Base-by-base conservation (phyloP, 1,140 invertebrate genomes). In the Drosophila pectinifera region DNA sequence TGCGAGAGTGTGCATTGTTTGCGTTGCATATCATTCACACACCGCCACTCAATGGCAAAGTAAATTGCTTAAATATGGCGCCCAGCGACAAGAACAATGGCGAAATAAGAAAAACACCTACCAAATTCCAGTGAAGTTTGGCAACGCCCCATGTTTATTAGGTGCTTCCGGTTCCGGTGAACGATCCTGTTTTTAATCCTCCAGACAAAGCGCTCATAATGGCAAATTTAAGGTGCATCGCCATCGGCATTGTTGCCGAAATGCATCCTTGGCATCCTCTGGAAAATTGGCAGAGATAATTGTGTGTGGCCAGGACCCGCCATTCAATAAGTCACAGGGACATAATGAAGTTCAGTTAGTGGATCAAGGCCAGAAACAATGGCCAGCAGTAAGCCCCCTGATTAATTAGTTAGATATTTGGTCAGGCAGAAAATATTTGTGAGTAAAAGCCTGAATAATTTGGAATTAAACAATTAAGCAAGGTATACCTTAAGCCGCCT, bases 31-130 rank as follows among this genome's bases (percentile, higher is more conserved):
- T 76, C 73, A 76, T 76, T 76, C 73, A 76, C 73, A 76, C 61
- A 76, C 62, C 70, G 49, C 72, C 72, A 74, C 72, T 63, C 72
- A 38, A 75, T 67, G 72, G 53, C 72, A 70, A 56, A 75, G 61
- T 76, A 76, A 76, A 76, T 76, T 75, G 73, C 46, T 75, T 75
- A 58, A 76, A 76, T 76, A 76, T 75, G 53, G 39, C 46, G 70
- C n/a, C 51, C 49, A 46, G n/a, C 36, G 31, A 28, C 43, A 53
- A 53, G 20, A 54, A 42, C 46, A 36, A 54, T 43, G 68, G 18
- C 36, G 11, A 55, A 31, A 70, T 34, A 54, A 68, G 45, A 56
- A 70, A 62, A 64, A 28, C 31, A 36, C 20, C 31, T 18, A 62
- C 49, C 34, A 2, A 36, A 39, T 28, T 39, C 53, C 28, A 16